A percentile compares a stretch with the other conserved stretches of the same genome.
These are phyloP conservation scores for Loris lydekkerianus DNA, from an alignment of 2,797 vertebrate species.

Conservation along the genomic window DNA sequence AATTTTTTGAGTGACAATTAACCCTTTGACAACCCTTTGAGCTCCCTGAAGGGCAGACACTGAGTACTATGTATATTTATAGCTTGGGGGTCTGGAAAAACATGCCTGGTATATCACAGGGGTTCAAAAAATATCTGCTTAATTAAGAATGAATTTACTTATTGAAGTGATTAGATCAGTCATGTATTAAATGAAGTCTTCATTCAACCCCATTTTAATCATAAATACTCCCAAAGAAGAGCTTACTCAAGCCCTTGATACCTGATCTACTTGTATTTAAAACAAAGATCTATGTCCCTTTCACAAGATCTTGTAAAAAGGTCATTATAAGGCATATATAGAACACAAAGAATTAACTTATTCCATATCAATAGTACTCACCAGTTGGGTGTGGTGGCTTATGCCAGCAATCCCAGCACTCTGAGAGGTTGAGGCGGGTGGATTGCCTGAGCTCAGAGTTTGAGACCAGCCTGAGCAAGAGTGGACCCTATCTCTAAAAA, in stretches of 20 bases:
- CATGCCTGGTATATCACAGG: background rate
- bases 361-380: background rate
- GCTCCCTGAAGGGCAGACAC: background rate
- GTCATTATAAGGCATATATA: background rate
- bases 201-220: background rate
- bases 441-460: too few relatives aligned
- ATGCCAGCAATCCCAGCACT: too few relatives aligned
- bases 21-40: background rate
- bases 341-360: slow-evolving; percentile 33
- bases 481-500: too few relatives aligned
- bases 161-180: background rate
- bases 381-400: too few relatives aligned
- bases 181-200: background rate
- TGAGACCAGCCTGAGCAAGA: too few relatives aligned
- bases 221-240: background rate
- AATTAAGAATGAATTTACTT: background rate
- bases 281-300: background rate
- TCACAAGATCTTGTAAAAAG: background rate
- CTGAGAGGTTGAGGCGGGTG: too few relatives aligned
- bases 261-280: background rate
- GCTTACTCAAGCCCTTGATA: background rate
- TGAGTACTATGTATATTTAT: background rate
- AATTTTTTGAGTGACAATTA: background rate
- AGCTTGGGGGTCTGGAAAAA: background rate
- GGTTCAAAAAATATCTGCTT: background rate